Conservation (phyloP, 2,113 vertebrate genomes). For the Nibea albiflora region DNA sequence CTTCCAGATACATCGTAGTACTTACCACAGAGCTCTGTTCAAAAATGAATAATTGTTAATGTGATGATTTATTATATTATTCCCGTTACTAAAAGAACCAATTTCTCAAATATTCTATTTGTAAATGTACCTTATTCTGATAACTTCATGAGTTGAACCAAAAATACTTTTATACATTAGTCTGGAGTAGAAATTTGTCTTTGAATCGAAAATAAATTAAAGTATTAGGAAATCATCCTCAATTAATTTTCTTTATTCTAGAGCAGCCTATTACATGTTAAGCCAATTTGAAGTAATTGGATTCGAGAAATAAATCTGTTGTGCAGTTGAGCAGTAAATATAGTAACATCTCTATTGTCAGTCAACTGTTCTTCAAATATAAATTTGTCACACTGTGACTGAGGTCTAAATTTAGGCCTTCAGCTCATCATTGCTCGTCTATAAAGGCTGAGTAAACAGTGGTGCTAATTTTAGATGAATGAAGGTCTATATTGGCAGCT, state of each 20-base stretch:
- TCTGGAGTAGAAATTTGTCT: constrained; percentile 1
- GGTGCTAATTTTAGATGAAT: constrained; percentile 13
- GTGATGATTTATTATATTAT: too few species aligned
- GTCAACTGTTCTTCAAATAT: constrained; percentile 1
- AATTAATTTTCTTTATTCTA: not conserved
- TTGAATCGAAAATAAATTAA: constrained; percentile 14
- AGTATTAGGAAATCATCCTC: constrained; percentile 16
- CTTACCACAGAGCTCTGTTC: too few species aligned
- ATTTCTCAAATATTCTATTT: not conserved
- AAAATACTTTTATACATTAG: not conserved
- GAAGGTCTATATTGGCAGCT: not conserved
- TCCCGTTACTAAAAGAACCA: not conserved
- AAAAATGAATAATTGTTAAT: too few species aligned
- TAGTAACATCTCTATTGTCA: not conserved
- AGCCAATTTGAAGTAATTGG: constrained; percentile 24
- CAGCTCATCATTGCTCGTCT: not conserved
- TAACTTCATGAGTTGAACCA: not conserved
- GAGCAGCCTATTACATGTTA: constrained; percentile 3
- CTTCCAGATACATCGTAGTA: too few species aligned
- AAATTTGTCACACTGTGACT: constrained; percentile 8
- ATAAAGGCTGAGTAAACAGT: not conserved
- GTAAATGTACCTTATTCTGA: constrained; percentile 8
- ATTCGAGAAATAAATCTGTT: constrained; percentile 15
- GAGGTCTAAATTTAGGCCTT: not conserved
- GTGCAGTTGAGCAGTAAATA: constrained; percentile 12